Conservation (phyloP, 1,140 invertebrate genomes). For the Polyergus mexicanus region DNA sequence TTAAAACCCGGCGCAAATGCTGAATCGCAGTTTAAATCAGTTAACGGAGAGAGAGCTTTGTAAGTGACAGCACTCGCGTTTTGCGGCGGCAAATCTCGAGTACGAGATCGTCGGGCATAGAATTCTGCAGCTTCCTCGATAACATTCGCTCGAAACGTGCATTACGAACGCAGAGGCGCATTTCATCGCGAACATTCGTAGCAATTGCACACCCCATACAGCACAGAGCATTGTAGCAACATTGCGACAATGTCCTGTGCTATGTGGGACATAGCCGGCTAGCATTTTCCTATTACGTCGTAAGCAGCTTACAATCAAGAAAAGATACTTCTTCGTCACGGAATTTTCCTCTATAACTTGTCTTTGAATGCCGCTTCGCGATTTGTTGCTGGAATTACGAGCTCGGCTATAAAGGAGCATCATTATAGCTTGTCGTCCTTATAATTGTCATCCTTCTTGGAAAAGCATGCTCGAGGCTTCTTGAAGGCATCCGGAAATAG, state of each 20-base stretch:
- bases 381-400: conserved; percentile 26
- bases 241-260: too few species aligned
- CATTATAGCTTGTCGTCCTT: conserved; percentile 11
- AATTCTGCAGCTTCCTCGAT: conserved; percentile 20
- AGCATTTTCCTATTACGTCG: conserved; percentile 31
- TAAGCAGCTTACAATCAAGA: conserved; percentile 37
- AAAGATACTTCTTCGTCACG: conserved; percentile 13
- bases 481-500: conserved; percentile 8
- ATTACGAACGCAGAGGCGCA: not conserved
- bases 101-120: conserved; percentile 20
- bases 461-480: not conserved
- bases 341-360: conserved; percentile 21
- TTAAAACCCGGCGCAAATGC: conserved; percentile 12
- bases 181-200: conserved; percentile 30
- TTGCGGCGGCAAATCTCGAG: not conserved
- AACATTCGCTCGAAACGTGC: conserved; percentile 9
- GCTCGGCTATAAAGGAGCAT: conserved; percentile 17
- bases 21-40: conserved; percentile 47
- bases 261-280: not conserved
- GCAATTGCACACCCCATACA: not conserved
- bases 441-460: not conserved
- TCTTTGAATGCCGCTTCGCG: conserved; percentile 23
- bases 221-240: too few species aligned
- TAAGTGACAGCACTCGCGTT: conserved; percentile 46
- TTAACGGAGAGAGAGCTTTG: conserved; percentile 34